Base-by-base conservation (phyloP, 2,888 invertebrate genomes). In the Andrena marginata region DNA sequence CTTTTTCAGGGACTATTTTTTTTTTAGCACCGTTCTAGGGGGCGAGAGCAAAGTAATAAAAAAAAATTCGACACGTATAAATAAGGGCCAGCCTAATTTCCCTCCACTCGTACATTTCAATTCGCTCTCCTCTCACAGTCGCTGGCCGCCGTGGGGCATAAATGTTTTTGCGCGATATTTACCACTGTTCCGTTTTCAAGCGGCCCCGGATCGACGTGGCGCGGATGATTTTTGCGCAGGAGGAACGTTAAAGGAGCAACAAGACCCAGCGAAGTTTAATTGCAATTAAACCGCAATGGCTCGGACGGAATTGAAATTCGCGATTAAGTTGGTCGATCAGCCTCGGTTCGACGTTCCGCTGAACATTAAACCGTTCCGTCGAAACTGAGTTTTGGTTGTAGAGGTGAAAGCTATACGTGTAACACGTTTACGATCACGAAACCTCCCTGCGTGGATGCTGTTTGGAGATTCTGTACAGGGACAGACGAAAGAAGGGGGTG, bases 251-350 rank as follows among this genome's bases (percentile, higher is more conserved):
- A 54, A n/a, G 42, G 16, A 63, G 2, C 13, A 13, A 4, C 29
- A 59, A 16, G 48, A 0, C 13, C 10, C 5, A 5, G 49, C 20
- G 56, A 56, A 26, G 64, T 23, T 48, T 26, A 64, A 64, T 59
- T 56, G 31, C 56, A 59, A 72, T 59, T 56, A 71, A 70, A 64
- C 29, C 42, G 26, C 6, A 1, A 31, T 26, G 26, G 63, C n/a
- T 54, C 63, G 63, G 20, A 23, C 20, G 33, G 56, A 64, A 77
- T 42, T 63, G 63, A 64, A 54, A 64, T 56, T 56, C 23, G n/a
- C 23, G 7, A 75, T 69, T 62, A 51, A 48, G 65, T 67, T 29
- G 48, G 74, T n/a, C 48, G 26, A 2, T 70, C 49, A 10, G 51
- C 49, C 42, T 5, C 42, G 42, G 42, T 42, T 16, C 35, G 23